Evolutionary conservation across 2,888 invertebrate genomes (phyloP).

Genomic region (Sinohyriopsis cumingii): DNA sequence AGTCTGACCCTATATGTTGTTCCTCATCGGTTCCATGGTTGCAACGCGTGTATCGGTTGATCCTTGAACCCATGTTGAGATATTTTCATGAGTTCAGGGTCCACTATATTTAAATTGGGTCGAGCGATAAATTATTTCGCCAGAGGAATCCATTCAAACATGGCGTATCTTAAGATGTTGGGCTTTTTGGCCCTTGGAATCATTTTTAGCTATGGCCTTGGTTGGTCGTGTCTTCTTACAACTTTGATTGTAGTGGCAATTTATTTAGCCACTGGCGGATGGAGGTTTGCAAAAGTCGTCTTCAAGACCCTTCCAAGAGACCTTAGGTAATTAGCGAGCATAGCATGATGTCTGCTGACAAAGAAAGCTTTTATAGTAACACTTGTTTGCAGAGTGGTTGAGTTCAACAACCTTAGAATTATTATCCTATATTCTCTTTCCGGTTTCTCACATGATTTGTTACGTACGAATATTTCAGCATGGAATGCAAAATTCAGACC

Average conservation of each 20-base stretch:
- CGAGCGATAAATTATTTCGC: constrained; percentile 14
- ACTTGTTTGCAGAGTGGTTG: background rate
- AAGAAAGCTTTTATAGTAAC: too few species aligned
- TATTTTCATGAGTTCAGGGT: constrained; percentile 16
- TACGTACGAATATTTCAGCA: too few species aligned
- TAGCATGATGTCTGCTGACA: too few species aligned
- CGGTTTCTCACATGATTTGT: too few species aligned
- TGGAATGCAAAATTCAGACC: too few species aligned
- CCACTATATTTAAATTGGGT: constrained; percentile 19
- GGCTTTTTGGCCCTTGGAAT: constrained; percentile 45
- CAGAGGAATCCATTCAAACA: constrained; percentile 14
- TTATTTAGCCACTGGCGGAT: constrained; percentile 65
- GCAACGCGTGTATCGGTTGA: too few species aligned
- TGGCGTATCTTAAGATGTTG: constrained; percentile 37
- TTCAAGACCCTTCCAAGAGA: constrained; percentile 60
- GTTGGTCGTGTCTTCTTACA: constrained; percentile 40
- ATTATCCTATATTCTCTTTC: too few species aligned
- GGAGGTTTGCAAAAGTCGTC: constrained; percentile 58
- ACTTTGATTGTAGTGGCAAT: constrained; percentile 39
- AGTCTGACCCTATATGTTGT: too few species aligned
- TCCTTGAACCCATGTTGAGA: too few species aligned
- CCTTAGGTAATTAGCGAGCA: constrained; percentile 47
- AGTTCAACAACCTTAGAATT: background rate
- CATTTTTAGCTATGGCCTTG: constrained; percentile 40
- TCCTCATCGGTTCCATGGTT: too few species aligned